phyloP scores from a whole-genome alignment of 2,113 vertebrate genomes.

The Mus spicilegus region DNA sequence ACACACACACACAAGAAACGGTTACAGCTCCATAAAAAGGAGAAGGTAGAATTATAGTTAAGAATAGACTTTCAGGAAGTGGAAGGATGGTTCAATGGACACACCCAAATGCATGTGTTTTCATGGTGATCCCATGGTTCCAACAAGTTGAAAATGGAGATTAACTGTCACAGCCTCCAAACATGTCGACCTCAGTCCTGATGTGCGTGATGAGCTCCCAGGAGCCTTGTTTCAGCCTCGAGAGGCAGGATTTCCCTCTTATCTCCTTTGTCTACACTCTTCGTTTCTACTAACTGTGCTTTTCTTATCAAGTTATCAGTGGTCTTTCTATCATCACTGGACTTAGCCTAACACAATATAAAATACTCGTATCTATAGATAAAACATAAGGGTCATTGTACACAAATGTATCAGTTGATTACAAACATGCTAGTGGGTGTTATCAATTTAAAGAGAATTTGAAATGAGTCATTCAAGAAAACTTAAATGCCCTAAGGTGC shows the following conservation, averaged over 20 bases:
- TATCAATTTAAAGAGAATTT: neutral
- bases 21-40: neutral
- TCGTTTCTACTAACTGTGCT: neutral
- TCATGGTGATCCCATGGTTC: neutral
- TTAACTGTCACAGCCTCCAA: neutral
- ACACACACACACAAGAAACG: neutral
- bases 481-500: neutral
- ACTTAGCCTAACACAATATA: neutral
- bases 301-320: neutral
- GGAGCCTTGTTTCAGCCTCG: neutral
- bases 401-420: neutral
- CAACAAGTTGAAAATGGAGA: neutral
- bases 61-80: neutral
- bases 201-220: neutral
- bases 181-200: neutral
- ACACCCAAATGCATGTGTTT: neutral
- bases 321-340: neutral
- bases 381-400: neutral
- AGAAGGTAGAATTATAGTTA: neutral
- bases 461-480: constrained; percentile 18
- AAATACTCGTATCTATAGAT: neutral
- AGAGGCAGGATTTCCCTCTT: neutral
- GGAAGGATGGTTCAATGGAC: neutral
- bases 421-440: neutral
- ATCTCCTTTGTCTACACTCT: neutral